Evolutionary conservation across 1,140 invertebrate genomes (phyloP).

Genomic region (Zeugodacus cucurbitae): DNA sequence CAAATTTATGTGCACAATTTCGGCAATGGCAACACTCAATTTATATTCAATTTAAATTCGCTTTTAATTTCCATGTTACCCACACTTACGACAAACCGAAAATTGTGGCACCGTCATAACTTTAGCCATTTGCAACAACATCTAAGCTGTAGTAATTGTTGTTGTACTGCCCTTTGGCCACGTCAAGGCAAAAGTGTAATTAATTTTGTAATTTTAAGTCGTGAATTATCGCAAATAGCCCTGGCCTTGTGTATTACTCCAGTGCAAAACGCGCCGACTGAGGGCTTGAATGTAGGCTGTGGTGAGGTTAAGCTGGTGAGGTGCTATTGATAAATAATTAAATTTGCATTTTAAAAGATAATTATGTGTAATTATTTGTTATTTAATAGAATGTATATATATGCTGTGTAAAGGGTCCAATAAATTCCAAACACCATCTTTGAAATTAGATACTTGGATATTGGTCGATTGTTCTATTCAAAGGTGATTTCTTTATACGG

Average conservation of each 20-base stretch:
- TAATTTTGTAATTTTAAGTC: constrained; percentile 7
- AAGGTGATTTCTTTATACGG: no score
- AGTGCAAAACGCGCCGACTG: no score
- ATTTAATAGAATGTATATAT: no score
- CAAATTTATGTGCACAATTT: constrained; percentile 8
- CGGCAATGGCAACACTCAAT: constrained; percentile 21
- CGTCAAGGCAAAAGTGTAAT: background rate
- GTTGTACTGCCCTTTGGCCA: background rate
- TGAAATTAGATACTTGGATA: no score
- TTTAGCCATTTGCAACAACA: background rate
- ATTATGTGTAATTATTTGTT: no score
- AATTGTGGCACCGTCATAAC: background rate
- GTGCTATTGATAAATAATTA: no score
- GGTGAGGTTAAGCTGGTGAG: no score
- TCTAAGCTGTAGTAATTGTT: background rate
- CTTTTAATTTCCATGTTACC: background rate
- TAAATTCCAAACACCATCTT: no score
- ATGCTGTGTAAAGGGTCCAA: no score
- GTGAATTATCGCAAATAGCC: background rate
- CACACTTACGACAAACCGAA: background rate
- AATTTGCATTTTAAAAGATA: no score
- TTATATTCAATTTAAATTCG: constrained; percentile 30
- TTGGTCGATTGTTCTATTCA: no score
- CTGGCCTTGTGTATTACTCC: background rate
- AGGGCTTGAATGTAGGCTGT: no score